These are phyloP conservation scores for Apamea anceps DNA, from an alignment of 2,888 invertebrate species.

Conservation along the genomic window DNA sequence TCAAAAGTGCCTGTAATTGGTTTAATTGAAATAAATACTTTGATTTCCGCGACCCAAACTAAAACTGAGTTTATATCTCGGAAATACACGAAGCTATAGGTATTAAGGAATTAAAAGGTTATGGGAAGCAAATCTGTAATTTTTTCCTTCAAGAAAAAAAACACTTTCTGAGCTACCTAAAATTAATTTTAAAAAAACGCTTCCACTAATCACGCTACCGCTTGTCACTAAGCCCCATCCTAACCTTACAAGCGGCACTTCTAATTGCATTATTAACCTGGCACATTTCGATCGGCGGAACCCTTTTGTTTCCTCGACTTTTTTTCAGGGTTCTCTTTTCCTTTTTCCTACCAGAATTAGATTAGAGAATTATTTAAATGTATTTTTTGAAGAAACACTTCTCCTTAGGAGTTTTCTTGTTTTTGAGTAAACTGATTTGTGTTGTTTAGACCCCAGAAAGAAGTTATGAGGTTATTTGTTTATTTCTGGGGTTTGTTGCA, in stretches of 20 bases:
- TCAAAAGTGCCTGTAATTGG: background rate
- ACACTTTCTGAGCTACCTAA: background rate
- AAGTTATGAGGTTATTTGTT: conserved; percentile 17
- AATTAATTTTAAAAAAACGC: conserved; percentile 12
- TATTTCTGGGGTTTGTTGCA: conserved; percentile 2
- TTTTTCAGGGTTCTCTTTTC: conserved; percentile 64
- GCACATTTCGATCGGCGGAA: conserved; percentile 77
- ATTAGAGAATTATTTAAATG: conserved; percentile 67
- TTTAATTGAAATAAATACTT: background rate
- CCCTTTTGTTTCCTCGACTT: conserved; percentile 71
- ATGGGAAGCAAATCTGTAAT: background rate
- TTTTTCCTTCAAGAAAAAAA: background rate
- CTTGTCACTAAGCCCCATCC: conserved; percentile 52
- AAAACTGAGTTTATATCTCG: background rate
- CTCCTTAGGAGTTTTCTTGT: conserved; percentile 31
- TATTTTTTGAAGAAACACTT: conserved; percentile 51
- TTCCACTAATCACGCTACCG: conserved; percentile 55
- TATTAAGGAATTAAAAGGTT: background rate
- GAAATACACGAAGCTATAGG: background rate
- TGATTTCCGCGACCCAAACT: background rate
- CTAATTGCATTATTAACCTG: conserved; percentile 81
- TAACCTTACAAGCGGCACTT: conserved; percentile 68
- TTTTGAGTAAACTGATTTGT: conserved; percentile 35
- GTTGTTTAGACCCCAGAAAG: conserved; percentile 15
- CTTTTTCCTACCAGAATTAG: conserved; percentile 53